Evolutionary conservation across 2,113 vertebrate species (phyloP).

Genomic region (Fukomys damarensis): DNA sequence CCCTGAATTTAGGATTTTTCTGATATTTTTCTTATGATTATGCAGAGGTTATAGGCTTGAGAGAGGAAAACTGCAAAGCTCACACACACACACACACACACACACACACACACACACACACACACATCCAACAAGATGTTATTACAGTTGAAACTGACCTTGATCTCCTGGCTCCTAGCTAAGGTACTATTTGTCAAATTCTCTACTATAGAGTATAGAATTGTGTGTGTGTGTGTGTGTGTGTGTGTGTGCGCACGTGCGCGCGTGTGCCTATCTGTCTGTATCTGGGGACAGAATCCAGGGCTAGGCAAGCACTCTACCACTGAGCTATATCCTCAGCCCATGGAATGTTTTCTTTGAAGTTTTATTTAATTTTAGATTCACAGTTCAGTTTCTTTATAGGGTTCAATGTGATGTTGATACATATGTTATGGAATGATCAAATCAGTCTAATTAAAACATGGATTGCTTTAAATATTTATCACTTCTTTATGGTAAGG

Average conservation of each 20-base stretch:
- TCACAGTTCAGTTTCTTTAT: neutral
- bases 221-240: neutral
- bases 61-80: neutral
- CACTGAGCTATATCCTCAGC: neutral
- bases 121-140: neutral
- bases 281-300: neutral
- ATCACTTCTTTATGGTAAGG: neutral
- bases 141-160: neutral
- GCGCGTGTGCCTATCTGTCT: neutral
- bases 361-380: neutral
- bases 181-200: neutral
- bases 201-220: neutral
- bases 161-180: neutral
- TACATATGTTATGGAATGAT: neutral
- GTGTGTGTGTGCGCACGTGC: neutral
- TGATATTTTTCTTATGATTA: neutral
- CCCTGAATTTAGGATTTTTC: neutral
- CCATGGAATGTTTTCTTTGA: neutral
- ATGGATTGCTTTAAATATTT: neutral
- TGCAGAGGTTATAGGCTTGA: neutral
- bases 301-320: neutral
- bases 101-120: no score
- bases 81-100: no score
- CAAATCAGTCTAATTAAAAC: neutral
- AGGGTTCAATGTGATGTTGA: neutral